Conservation (phyloP, 2,113 vertebrate genomes). For the Rhombomys opimus region DNA sequence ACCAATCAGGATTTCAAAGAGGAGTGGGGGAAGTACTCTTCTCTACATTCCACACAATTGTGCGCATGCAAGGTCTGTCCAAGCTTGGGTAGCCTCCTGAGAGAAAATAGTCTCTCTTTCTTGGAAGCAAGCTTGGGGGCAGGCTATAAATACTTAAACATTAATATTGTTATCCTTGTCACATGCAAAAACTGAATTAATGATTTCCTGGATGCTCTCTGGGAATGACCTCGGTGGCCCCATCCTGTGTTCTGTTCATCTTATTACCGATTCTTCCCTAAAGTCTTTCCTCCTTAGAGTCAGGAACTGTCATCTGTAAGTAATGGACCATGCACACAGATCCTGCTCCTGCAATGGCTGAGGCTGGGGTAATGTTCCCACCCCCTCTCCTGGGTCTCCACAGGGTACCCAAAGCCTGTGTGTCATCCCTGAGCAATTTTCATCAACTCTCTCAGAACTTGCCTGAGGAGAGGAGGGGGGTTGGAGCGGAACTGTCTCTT, state of each 20-base stretch:
- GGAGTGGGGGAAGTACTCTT: too few relatives aligned
- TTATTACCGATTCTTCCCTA: slow-evolving; percentile 69
- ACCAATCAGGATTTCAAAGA: background rate
- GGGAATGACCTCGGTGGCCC: slow-evolving; percentile 53
- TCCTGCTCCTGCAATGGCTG: background rate
- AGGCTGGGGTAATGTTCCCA: slow-evolving; percentile 51
- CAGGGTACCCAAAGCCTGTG: slow-evolving; percentile 72
- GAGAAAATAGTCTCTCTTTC: slow-evolving; percentile 40
- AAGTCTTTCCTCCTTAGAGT: slow-evolving; percentile 60
- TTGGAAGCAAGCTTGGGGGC: slow-evolving; percentile 58
- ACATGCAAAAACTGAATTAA: slow-evolving; percentile 67
- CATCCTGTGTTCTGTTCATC: slow-evolving; percentile 45
- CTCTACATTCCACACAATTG: background rate
- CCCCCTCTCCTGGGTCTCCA: slow-evolving; percentile 8
- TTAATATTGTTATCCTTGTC: slow-evolving; percentile 73
- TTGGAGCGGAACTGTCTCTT: slow-evolving; percentile 80
- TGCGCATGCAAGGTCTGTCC: background rate
- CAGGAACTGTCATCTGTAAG: slow-evolving; percentile 69
- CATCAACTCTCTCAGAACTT: slow-evolving; percentile 76
- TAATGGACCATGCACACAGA: slow-evolving; percentile 72
- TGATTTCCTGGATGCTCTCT: slow-evolving; percentile 68
- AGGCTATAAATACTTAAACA: slow-evolving; percentile 71
- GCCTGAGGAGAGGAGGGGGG: slow-evolving; percentile 78
- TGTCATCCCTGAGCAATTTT: slow-evolving; percentile 77
- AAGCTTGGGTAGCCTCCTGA: background rate